Conservation (phyloP, 2,888 invertebrate species). For the Allygus modestus region DNA sequence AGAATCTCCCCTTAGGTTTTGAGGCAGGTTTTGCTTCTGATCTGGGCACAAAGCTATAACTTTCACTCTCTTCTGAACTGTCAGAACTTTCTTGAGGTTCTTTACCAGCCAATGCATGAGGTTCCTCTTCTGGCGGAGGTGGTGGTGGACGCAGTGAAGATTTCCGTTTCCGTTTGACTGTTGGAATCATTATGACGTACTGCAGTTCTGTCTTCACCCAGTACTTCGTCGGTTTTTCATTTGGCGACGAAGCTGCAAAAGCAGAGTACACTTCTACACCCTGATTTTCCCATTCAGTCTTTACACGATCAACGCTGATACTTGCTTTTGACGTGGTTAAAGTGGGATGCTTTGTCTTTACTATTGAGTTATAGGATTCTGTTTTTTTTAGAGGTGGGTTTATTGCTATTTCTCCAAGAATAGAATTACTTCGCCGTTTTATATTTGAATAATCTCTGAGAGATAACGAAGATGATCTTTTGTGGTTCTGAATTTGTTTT, state of each 20-base stretch:
- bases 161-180: not conserved
- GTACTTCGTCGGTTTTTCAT: not conserved
- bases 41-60: not conserved
- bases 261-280: not conserved
- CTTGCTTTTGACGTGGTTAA: not conserved
- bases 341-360: no score
- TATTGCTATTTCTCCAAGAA: no score
- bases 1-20: not conserved
- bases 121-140: not conserved
- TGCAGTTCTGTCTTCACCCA: not conserved
- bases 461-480: no score
- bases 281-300: not conserved
- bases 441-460: no score
- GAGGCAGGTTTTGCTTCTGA: not conserved
- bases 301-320: not conserved
- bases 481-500: no score
- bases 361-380: no score
- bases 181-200: not conserved
- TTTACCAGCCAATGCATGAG: not conserved
- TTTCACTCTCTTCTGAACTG: no score
- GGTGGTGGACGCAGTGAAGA: not conserved
- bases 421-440: no score
- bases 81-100: not conserved
- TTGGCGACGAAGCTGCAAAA: not conserved
- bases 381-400: no score